A percentile compares a stretch with the other conserved stretches of the same genome.
phyloP scores from a whole-genome alignment of 2,113 vertebrate genomes.

The Cochlearius cochlearius region DNA sequence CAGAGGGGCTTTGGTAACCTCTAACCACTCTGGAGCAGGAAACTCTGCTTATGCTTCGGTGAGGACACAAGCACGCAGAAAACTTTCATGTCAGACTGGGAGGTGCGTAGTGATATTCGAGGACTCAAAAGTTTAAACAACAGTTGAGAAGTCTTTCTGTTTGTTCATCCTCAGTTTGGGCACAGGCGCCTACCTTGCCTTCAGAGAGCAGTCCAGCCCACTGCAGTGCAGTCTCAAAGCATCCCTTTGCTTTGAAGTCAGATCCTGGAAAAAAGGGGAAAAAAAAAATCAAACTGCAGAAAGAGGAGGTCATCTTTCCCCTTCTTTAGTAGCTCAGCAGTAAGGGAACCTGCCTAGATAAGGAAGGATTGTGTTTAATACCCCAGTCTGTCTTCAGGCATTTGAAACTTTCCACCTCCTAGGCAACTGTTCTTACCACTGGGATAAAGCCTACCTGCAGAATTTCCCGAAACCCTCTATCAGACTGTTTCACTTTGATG shows the following conservation, averaged over 20 bases:
- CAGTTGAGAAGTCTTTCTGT: background rate
- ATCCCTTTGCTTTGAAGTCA: background rate
- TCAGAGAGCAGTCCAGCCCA: background rate
- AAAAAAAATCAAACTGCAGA: background rate
- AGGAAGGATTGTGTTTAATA: background rate
- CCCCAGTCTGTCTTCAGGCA: background rate
- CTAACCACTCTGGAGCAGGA: background rate
- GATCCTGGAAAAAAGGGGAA: background rate
- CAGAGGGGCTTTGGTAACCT: background rate
- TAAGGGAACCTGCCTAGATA: background rate
- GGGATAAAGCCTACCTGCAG: background rate
- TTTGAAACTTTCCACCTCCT: background rate
- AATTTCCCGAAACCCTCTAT: background rate
- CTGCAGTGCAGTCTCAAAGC: background rate
- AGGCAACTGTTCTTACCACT: background rate
- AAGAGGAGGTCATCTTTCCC: background rate
- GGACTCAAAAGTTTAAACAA: background rate
- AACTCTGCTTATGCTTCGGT: background rate
- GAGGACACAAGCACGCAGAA: background rate
- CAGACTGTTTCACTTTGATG: background rate
- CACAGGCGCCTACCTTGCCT: background rate
- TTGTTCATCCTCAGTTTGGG: background rate
- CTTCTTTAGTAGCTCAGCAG: background rate
- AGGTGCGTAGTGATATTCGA: background rate
- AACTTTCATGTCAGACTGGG: background rate